Percentiles rank a stretch among this genome's conserved stretches.
Conservation (phyloP, 2,797 vertebrate species). For the Amblyopsis hoosieri region DNA sequence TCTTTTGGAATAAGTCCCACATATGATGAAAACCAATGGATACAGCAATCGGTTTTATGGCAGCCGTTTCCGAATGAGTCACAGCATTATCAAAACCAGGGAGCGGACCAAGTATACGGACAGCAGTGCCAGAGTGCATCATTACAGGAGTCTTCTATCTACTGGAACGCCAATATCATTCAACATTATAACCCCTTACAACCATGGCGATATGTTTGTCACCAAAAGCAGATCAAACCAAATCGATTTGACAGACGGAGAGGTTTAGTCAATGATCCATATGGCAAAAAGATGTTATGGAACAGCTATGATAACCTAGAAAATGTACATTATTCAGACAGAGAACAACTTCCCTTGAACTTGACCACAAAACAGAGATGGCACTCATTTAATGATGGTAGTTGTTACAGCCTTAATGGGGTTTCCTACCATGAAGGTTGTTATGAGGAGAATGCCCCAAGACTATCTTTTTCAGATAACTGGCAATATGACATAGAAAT, state of each 20-base stretch:
- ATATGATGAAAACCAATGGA: slow-evolving; percentile 77
- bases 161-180: slow-evolving; percentile 47
- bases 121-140: slow-evolving; percentile 37
- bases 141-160: slow-evolving; percentile 36
- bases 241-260: slow-evolving; percentile 38
- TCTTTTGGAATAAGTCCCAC: slow-evolving; percentile 58
- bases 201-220: slow-evolving; percentile 48
- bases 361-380: slow-evolving; percentile 85
- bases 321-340: slow-evolving; percentile 57
- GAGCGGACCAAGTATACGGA: slow-evolving; percentile 42
- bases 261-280: slow-evolving; percentile 43
- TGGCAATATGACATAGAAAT: slow-evolving; percentile 71
- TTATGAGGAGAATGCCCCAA: slow-evolving; percentile 81
- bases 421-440: slow-evolving; percentile 81
- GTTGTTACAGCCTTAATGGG: slow-evolving; percentile 80
- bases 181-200: slow-evolving; percentile 39
- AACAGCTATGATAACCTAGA: slow-evolving; percentile 64
- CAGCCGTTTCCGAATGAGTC: slow-evolving; percentile 75
- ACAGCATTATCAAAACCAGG: slow-evolving; percentile 52
- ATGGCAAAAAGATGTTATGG: slow-evolving; percentile 63
- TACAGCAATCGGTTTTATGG: slow-evolving; percentile 74
- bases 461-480: slow-evolving; percentile 76
- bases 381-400: slow-evolving; percentile 72
- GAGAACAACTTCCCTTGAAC: slow-evolving; percentile 81
- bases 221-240: slow-evolving; percentile 46